phyloP scores from a whole-genome alignment of 2,888 invertebrate genomes.

The Teleogryllus oceanicus region DNA sequence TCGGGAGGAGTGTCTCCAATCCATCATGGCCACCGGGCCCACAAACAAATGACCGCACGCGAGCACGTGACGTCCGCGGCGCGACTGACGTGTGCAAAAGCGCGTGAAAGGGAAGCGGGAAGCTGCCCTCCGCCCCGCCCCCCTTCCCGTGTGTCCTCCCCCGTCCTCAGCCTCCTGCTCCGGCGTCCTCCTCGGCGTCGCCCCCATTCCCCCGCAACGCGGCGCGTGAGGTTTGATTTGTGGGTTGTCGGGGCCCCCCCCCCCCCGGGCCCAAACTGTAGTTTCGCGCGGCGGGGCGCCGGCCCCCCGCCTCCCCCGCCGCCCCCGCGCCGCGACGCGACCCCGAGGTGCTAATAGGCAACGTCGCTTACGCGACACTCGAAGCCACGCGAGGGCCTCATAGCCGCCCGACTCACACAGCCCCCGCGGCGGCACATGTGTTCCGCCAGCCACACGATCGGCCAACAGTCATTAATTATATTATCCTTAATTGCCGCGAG shows the following conservation, averaged over 20 bases:
- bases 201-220: not conserved
- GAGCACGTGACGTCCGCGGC: not conserved
- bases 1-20: no score
- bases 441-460: slow-evolving; percentile 9
- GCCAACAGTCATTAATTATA: slow-evolving; percentile 1
- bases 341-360: slow-evolving; percentile 1
- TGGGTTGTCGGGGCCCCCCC: not conserved
- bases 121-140: not conserved
- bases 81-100: slow-evolving; percentile 1
- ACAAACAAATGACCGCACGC: not conserved
- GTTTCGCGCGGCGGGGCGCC: not conserved
- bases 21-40: no score
- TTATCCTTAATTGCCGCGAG: slow-evolving; percentile 10
- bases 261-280: no score
- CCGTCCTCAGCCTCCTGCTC: not conserved
- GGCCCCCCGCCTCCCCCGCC: not conserved
- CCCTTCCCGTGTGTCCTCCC: not conserved
- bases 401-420: not conserved
- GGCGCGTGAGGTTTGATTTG: not conserved
- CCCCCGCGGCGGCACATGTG: not conserved
- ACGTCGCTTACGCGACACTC: slow-evolving; percentile 18
- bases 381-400: not conserved
- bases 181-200: not conserved
- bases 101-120: not conserved
- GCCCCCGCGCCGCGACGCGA: not conserved